These are phyloP conservation scores for Cacatua alba DNA, from an alignment of 2,113 vertebrate genomes.

Conservation along the genomic window DNA sequence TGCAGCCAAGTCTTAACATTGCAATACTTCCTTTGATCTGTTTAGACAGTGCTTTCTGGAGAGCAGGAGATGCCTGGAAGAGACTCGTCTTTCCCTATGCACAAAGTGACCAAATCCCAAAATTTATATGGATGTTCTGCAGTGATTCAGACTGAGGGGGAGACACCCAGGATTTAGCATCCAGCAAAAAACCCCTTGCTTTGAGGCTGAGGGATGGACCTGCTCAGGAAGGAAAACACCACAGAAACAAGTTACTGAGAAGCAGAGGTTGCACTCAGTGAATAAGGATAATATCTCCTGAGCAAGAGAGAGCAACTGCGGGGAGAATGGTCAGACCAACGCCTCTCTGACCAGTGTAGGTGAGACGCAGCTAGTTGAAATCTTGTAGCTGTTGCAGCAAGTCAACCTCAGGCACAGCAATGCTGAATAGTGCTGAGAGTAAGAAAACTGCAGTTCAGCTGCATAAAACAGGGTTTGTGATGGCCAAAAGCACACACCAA, in stretches of 20 bases:
- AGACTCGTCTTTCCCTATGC: background rate
- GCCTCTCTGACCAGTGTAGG: background rate
- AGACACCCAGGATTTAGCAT: background rate
- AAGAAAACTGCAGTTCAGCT: background rate
- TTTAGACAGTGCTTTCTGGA: constrained; percentile 29
- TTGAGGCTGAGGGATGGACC: background rate
- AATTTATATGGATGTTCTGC: background rate
- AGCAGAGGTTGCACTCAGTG: background rate
- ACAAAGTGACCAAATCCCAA: background rate
- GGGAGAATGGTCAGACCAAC: background rate
- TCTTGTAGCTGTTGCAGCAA: background rate
- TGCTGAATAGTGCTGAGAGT: background rate
- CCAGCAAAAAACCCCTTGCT: background rate
- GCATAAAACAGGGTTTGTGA: background rate
- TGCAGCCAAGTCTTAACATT: constrained; percentile 13
- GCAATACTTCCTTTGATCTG: constrained; percentile 30
- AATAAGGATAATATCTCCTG: background rate
- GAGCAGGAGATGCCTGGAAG: constrained; percentile 48
- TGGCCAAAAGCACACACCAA: background rate
- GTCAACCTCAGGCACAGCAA: background rate
- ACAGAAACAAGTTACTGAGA: background rate
- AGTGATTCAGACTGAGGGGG: background rate
- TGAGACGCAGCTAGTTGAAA: background rate
- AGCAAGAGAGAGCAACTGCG: background rate
- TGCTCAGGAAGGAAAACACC: background rate